Evolutionary conservation across 2,888 invertebrate genomes (phyloP), one percentile per base, ranked within the genome.

Genomic region (Dynastes tityus): DNA sequence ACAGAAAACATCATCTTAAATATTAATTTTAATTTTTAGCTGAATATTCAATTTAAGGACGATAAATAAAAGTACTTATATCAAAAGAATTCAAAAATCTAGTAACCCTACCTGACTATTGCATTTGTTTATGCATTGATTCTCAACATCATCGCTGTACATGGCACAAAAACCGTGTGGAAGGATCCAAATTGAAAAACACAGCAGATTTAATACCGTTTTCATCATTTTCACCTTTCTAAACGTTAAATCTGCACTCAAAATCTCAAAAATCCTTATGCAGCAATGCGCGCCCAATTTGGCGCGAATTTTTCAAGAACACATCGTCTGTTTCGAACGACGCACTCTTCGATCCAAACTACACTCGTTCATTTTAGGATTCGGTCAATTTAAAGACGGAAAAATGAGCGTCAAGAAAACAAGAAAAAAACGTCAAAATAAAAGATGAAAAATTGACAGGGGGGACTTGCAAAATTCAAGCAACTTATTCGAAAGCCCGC

Each of bases 71-170:
- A 11, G 22, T 3, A 55, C 8, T 0, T n/a, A 16, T 55, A 37
- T 37, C 4, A 37, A 45, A 45, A 45, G 11, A 40, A 45, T 8
- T 45, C 11, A 5, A 45, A 45, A 45, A 11, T 45, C 45, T 45
- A 37, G 32, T 37, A 5, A 45, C 3, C 29, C 61, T 63, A 74
- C 73, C 73, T 74, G 73, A 74, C 49, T 74, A 29, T 74, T 74
- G 45, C 73, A 74, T 61, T 74, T 74, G 40, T 74, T 61, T 37
- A 61, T 29, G 29, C 73, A 74, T 61, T 74, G 73, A 40, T 9
- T 45, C 37, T 74, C 73, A 11, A 74, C 73, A 49, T 74, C 58
- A 4, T 74, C 73, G 22, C 73, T 27, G 29, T 74, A 61, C 16
- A 61, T 61, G 13, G 61, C 22, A n/a, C 61, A 11, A 27, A 45